phyloP scores from a whole-genome alignment of 2,888 invertebrate species.

The Agrotis clavis region DNA sequence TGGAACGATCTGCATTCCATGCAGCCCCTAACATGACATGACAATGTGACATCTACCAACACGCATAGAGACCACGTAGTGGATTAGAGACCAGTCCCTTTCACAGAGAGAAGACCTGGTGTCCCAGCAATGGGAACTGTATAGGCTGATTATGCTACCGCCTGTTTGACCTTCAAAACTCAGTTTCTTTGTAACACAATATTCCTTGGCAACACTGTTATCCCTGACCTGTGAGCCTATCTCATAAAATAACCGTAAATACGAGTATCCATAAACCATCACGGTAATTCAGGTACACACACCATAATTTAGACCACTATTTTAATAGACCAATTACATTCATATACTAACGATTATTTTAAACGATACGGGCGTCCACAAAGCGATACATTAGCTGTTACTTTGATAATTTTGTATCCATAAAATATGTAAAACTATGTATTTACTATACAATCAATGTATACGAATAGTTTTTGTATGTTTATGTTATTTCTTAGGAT shows the following conservation, averaged over 20 bases:
- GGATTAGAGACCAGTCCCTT: too few relatives aligned
- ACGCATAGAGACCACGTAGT: too few relatives aligned
- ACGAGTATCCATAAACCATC: background rate
- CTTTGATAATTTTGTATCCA: slow-evolving; percentile 13
- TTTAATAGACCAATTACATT: slow-evolving; percentile 18
- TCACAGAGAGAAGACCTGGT: too few relatives aligned
- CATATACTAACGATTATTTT: slow-evolving; percentile 35
- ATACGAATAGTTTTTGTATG: background rate
- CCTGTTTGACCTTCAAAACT: too few relatives aligned
- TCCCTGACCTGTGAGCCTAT: too few relatives aligned
- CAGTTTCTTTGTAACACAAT: too few relatives aligned
- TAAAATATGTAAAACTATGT: slow-evolving; percentile 1
- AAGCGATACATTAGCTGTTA: slow-evolving; percentile 14
- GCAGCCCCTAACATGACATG: too few relatives aligned
- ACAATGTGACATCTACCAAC: too few relatives aligned
- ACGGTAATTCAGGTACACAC: background rate
- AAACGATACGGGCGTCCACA: slow-evolving; percentile 18
- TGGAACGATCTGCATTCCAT: too few relatives aligned
- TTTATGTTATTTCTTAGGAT: background rate
- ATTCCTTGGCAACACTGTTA: too few relatives aligned
- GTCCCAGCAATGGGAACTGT: too few relatives aligned
- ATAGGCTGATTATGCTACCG: too few relatives aligned
- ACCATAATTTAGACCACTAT: slow-evolving; percentile 1
- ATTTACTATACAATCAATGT: slow-evolving; percentile 7
- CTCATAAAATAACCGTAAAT: background rate